phyloP scores from a whole-genome alignment of 2,888 invertebrate species.

The Drosophila borealis region DNA sequence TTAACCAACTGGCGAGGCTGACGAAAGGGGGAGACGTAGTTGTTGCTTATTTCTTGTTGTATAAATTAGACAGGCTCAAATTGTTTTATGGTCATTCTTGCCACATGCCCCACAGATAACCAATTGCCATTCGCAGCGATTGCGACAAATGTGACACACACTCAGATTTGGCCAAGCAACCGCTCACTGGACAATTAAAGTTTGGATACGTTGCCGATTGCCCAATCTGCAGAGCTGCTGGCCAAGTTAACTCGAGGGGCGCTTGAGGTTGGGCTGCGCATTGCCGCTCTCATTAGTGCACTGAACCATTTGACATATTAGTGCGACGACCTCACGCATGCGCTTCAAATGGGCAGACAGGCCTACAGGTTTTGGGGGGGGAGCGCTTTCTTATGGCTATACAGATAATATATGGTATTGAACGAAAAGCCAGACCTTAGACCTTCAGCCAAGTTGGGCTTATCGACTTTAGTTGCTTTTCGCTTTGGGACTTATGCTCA shows the following conservation, averaged over 20 bases:
- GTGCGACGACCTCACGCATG: conserved; percentile 61
- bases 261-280: background rate
- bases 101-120: conserved; percentile 58
- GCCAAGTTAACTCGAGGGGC: conserved; percentile 9
- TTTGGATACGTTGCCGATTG: conserved; percentile 23
- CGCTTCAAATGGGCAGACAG: conserved; percentile 21
- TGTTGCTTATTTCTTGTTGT: conserved; percentile 26
- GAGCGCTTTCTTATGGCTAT: conserved; percentile 4
- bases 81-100: conserved; percentile 74
- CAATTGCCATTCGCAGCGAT: conserved; percentile 41
- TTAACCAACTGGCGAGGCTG: conserved; percentile 31
- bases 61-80: conserved; percentile 68
- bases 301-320: conserved; percentile 70
- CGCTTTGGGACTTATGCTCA: conserved; percentile 12
- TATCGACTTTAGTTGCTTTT: conserved; percentile 7
- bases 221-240: conserved; percentile 25
- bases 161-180: conserved; percentile 42
- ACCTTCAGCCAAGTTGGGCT: conserved; percentile 28
- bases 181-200: conserved; percentile 46
- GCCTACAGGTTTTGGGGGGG: conserved; percentile 5
- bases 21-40: conserved; percentile 3
- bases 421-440: background rate
- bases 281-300: conserved; percentile 63
- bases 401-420: conserved; percentile 19
- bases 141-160: conserved; percentile 47